Conservation (phyloP, 2,113 vertebrate genomes). For the Ardeotis arabs region DNA sequence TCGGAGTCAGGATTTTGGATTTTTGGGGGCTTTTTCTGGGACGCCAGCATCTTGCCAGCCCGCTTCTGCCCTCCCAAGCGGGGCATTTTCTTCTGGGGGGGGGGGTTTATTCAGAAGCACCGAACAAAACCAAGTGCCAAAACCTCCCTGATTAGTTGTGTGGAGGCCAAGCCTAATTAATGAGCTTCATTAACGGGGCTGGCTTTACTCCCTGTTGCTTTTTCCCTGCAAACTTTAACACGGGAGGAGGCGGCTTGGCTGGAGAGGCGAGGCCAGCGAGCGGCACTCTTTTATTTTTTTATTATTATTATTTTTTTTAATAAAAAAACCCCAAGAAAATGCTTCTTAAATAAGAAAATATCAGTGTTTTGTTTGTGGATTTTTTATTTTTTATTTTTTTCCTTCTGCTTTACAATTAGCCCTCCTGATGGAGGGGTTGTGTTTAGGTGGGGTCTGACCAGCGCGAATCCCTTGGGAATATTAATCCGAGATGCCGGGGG, state of each 20-base stretch:
- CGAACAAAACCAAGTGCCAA: background rate
- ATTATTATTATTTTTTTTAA: no score
- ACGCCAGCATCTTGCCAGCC: background rate
- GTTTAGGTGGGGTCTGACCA: background rate
- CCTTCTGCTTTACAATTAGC: background rate
- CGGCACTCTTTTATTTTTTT: background rate
- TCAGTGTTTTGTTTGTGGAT: no score
- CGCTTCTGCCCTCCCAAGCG: rapidly evolving
- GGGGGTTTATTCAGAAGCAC: background rate
- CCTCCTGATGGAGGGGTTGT: no score
- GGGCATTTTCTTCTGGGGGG: background rate
- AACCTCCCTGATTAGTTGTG: conserved; percentile 15
- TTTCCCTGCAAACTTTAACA: background rate
- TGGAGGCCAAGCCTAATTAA: conserved; percentile 61
- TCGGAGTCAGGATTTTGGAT: rapidly evolving
- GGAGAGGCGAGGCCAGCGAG: background rate
- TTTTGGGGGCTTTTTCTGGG: background rate
- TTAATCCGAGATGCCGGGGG: background rate
- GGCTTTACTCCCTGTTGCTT: conserved; percentile 34
- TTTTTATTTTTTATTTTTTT: no score
- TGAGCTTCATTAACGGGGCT: conserved; percentile 22
- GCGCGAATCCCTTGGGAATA: background rate
- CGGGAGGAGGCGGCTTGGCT: rapidly evolving
- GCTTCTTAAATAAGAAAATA: background rate
- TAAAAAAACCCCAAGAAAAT: background rate